Conservation (phyloP, 2,797 vertebrate genomes). For the Onychomys leucogaster region DNA sequence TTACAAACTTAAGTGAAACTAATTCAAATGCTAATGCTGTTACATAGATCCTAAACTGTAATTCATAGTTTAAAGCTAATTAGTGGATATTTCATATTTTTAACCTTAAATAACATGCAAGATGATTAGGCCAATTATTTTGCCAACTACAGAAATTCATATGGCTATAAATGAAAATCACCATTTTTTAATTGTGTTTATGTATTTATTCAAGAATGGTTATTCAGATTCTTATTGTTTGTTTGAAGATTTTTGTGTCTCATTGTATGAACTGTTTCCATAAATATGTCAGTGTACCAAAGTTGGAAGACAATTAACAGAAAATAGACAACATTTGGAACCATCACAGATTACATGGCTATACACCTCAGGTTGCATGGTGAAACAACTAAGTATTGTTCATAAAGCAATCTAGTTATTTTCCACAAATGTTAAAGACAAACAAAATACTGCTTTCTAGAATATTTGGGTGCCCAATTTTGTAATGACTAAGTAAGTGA, state of each 20-base stretch:
- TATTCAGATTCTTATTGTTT: neutral
- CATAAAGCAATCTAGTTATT: neutral
- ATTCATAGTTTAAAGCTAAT: slow-evolving; percentile 1
- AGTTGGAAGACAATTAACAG: neutral
- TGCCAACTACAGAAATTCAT: neutral
- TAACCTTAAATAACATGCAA: neutral
- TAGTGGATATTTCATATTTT: slow-evolving; percentile 12
- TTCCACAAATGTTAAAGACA: neutral
- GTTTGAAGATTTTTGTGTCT: neutral
- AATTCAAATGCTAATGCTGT: neutral
- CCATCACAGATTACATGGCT: neutral
- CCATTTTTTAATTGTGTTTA: neutral
- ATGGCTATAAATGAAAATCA: neutral
- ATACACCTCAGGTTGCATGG: neutral
- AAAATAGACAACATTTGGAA: neutral
- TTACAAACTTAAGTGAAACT: neutral
- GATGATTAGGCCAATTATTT: neutral
- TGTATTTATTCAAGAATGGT: neutral
- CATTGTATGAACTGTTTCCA: neutral
- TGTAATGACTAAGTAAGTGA: neutral
- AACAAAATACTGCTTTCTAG: slow-evolving; percentile 20
- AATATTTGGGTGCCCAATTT: neutral
- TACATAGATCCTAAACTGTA: neutral
- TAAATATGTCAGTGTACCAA: neutral
- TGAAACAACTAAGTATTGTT: neutral